phyloP scores from a whole-genome alignment of 2,113 vertebrate genomes.

The Chaetodon auriga region DNA sequence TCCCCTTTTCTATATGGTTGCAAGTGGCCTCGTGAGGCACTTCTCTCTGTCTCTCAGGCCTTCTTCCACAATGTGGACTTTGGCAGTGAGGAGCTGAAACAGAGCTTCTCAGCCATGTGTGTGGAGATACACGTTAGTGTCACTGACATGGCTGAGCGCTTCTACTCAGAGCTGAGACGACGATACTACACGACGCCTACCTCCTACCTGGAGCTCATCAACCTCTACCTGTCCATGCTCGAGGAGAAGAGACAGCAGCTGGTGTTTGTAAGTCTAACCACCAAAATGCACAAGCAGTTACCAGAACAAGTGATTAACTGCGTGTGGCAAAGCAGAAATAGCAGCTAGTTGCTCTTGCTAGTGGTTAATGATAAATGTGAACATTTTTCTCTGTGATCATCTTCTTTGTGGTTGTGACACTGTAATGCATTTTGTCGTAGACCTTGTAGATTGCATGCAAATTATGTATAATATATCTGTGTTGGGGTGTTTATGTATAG shows the following conservation, averaged over 20 bases:
- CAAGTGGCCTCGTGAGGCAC: slow-evolving; percentile 89
- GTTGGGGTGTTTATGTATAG: slow-evolving; percentile 70
- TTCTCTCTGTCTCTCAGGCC: slow-evolving; percentile 87
- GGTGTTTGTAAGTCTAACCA: slow-evolving; percentile 77
- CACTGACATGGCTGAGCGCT: slow-evolving; percentile 86
- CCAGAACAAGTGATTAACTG: not conserved
- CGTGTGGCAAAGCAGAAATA: not conserved
- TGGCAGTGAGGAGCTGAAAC: slow-evolving; percentile 83
- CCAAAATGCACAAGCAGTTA: not conserved
- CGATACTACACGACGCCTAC: slow-evolving; percentile 90
- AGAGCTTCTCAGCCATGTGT: slow-evolving; percentile 87
- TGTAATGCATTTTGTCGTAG: not conserved
- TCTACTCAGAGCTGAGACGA: slow-evolving; percentile 86
- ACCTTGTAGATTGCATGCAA: not conserved
- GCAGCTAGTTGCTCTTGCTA: not conserved
- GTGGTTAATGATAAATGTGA: not conserved
- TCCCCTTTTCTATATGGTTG: not conserved
- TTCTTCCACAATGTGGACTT: slow-evolving; percentile 86
- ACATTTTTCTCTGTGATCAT: not conserved
- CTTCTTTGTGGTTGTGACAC: not conserved
- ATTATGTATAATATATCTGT: not conserved
- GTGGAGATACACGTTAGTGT: slow-evolving; percentile 89
- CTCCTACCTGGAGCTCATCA: slow-evolving; percentile 92
- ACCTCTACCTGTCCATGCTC: slow-evolving; percentile 89
- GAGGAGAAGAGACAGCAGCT: slow-evolving; percentile 85